These are phyloP conservation scores for Orthonyx spaldingii DNA, from an alignment of 2,113 vertebrate species.

Conservation along the genomic window DNA sequence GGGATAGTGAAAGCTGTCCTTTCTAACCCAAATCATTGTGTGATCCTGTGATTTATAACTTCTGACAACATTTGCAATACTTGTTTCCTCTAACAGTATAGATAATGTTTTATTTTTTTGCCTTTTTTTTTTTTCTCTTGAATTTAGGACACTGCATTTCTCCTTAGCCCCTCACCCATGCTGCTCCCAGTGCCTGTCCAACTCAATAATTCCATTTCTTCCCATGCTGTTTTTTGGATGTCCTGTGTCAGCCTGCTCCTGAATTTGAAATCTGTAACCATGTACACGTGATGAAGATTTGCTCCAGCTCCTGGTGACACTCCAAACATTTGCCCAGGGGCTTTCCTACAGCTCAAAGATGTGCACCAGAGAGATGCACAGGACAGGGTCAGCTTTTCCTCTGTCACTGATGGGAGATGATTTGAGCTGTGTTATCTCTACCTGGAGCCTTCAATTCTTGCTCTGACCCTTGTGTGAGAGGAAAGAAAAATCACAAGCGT, in stretches of 20 bases:
- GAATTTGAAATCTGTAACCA: not conserved
- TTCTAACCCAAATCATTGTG: not conserved
- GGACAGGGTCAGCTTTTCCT: not conserved
- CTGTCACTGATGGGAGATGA: not conserved
- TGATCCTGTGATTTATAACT: not conserved
- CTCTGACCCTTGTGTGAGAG: not conserved
- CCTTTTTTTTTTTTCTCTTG: not conserved
- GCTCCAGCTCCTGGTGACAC: not conserved
- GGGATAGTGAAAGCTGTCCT: not conserved
- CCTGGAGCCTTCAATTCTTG: not conserved
- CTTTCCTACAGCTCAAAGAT: not conserved
- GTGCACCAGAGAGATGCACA: not conserved
- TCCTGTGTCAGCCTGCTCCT: not conserved
- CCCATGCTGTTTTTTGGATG: not conserved
- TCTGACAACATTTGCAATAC: not conserved
- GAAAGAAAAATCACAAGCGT: not conserved
- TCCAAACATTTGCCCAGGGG: fast-evolving
- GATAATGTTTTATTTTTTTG: fast-evolving
- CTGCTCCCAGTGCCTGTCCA: not conserved
- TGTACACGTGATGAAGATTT: not conserved
- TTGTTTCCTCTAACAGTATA: not conserved
- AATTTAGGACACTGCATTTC: not conserved
- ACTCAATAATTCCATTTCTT: not conserved
- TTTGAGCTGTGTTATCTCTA: not conserved
- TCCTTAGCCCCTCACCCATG: not conserved